A percentile compares a stretch with the other conserved stretches of the same genome.
These are phyloP conservation scores for Chromoteleia sp. DNA, from an alignment of 2,888 invertebrate species.

Conservation along the genomic window DNA sequence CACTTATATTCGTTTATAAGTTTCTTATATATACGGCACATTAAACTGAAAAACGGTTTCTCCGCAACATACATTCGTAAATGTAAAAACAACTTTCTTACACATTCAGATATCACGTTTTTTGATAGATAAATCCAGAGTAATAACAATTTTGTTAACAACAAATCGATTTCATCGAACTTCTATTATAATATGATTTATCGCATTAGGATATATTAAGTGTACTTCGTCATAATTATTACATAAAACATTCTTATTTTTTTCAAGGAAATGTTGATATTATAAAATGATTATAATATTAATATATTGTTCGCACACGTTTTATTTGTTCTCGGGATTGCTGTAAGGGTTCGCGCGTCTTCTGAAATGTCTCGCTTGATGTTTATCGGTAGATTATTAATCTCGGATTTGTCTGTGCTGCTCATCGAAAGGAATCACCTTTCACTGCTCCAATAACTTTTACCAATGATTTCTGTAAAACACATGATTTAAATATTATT, in stretches of 20 bases:
- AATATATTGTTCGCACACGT: slow-evolving; percentile 46
- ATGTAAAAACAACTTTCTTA: slow-evolving; percentile 49
- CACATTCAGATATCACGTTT: slow-evolving; percentile 36
- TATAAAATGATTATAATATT: slow-evolving; percentile 15
- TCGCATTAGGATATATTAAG: no score
- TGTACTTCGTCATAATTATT: no score
- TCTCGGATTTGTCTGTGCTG: slow-evolving; percentile 35
- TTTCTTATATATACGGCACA: slow-evolving; percentile 53
- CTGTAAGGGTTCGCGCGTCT: slow-evolving; percentile 18
- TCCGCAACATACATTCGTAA: slow-evolving; percentile 39
- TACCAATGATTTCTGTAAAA: slow-evolving; percentile 81
- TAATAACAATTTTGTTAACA: not conserved
- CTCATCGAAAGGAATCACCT: slow-evolving; percentile 78
- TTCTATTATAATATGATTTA: no score
- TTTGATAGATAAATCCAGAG: slow-evolving; percentile 37
- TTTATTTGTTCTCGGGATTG: slow-evolving; percentile 47
- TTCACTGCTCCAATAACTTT: slow-evolving; percentile 83
- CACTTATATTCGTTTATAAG: slow-evolving; percentile 66
- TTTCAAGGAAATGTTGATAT: slow-evolving; percentile 18
- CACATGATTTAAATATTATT: slow-evolving; percentile 10
- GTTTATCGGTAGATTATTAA: slow-evolving; percentile 30
- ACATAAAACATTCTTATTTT: slow-evolving; percentile 24
- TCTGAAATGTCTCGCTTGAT: slow-evolving; percentile 19
- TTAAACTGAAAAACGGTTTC: slow-evolving; percentile 25
- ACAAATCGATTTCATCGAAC: not conserved